Percentiles rank a stretch among this genome's conserved stretches.
Conservation (phyloP, 2,113 vertebrate species). For the Bufo gargarizans region DNA sequence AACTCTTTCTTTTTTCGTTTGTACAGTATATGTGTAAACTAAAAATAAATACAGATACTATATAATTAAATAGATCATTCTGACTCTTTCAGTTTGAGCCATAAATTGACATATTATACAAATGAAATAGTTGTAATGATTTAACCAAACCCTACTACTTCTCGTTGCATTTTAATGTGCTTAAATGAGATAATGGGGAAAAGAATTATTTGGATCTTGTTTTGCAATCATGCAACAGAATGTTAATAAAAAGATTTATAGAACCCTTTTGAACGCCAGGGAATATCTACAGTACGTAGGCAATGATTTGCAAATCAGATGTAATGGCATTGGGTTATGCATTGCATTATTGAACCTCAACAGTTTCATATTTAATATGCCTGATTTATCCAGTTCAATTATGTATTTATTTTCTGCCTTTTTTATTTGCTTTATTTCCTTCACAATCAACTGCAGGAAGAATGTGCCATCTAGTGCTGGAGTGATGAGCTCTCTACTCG, state of each 20-base stretch:
- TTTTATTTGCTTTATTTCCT: constrained; percentile 33
- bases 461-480: constrained; percentile 49
- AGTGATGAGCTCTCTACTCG: neutral
- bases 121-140: constrained; percentile 20
- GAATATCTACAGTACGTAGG: constrained; percentile 35
- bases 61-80: neutral
- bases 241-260: constrained; percentile 53
- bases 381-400: constrained; percentile 52
- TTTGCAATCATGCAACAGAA: constrained; percentile 40
- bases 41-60: neutral
- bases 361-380: constrained; percentile 51
- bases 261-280: constrained; percentile 17
- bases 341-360: constrained; percentile 45
- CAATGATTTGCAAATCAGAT: constrained; percentile 53
- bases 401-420: constrained; percentile 47
- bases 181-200: constrained; percentile 23
- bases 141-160: constrained; percentile 35
- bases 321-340: constrained; percentile 48
- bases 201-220: constrained; percentile 34
- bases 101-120: constrained; percentile 27
- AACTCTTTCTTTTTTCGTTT: neutral
- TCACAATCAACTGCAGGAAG: constrained; percentile 5
- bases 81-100: neutral
- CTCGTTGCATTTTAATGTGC: constrained; percentile 35
- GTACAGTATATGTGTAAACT: neutral